phyloP scores from a whole-genome alignment of 2,113 vertebrate species.

The Perognathus longimembris region DNA sequence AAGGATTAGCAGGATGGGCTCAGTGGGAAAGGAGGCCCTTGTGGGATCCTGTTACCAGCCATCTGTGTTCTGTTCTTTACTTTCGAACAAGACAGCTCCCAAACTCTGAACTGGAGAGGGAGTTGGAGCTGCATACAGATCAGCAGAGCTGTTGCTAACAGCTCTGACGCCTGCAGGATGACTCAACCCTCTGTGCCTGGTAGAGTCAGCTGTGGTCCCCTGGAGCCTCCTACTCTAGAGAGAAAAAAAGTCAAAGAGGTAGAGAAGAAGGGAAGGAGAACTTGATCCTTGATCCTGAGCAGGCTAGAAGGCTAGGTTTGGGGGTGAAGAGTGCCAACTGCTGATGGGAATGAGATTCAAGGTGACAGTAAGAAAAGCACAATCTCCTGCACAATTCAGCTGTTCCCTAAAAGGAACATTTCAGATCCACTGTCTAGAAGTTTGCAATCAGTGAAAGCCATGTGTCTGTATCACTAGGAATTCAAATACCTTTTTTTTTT shows the following conservation, averaged over 20 bases:
- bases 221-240: constrained; percentile 82
- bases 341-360: background rate
- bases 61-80: constrained; percentile 80
- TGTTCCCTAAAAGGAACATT: constrained; percentile 34
- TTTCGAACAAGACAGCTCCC: constrained; percentile 81
- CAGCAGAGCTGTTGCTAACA: constrained; percentile 85
- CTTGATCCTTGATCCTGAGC: background rate
- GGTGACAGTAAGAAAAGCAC: background rate
- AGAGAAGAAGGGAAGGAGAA: constrained; percentile 42
- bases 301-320: constrained; percentile 51
- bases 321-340: constrained; percentile 72
- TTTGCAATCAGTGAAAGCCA: constrained; percentile 63
- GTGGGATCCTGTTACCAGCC: constrained; percentile 82
- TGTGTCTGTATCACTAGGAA: constrained; percentile 72
- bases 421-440: background rate
- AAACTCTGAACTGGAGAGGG: constrained; percentile 82
- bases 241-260: constrained; percentile 51
- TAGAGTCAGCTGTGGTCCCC: constrained; percentile 85
- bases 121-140: constrained; percentile 86
- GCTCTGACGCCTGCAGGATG: constrained; percentile 88
- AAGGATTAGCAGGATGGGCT: constrained; percentile 81
- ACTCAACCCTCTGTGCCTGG: constrained; percentile 87
- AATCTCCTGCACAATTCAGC: background rate
- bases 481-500: no score
- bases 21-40: constrained; percentile 80